A percentile compares a stretch with the other conserved stretches of the same genome.
phyloP scores from a whole-genome alignment of 1,140 invertebrate genomes.

The Drosophila nannoptera region DNA sequence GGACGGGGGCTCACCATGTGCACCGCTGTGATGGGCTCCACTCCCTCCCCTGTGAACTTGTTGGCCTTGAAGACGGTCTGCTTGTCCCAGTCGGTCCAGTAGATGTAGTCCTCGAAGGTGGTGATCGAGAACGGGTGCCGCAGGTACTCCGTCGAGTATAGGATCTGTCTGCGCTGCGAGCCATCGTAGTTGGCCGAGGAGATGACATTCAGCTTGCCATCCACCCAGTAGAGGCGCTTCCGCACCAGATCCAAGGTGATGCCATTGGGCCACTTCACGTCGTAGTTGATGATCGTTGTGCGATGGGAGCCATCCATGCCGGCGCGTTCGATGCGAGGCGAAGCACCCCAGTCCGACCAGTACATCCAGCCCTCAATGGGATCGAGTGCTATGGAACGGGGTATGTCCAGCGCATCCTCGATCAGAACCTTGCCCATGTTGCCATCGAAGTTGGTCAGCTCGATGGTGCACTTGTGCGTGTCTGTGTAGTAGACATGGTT shows the following conservation, averaged over 20 bases:
- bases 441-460: conserved; percentile 92
- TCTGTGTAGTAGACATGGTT: conserved; percentile 98
- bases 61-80: conserved; percentile 95
- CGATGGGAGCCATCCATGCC: conserved; percentile 96
- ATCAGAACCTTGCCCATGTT: conserved; percentile 94
- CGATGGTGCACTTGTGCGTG: conserved; percentile 93
- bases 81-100: conserved; percentile 98
- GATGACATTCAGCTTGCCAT: conserved; percentile 94
- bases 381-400: conserved; percentile 96
- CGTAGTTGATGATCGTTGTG: conserved; percentile 90
- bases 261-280: conserved; percentile 97
- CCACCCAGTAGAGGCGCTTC: conserved; percentile 95
- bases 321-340: conserved; percentile 94
- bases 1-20: conserved; percentile 82
- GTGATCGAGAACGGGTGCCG: conserved; percentile 96
- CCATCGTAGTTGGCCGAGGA: conserved; percentile 94
- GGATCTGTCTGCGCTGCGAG: conserved; percentile 85
- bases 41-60: conserved; percentile 93
- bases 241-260: conserved; percentile 92
- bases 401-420: conserved; percentile 91
- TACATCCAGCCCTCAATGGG: conserved; percentile 98
- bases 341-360: conserved; percentile 97
- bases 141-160: conserved; percentile 85
- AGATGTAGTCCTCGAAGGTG: conserved; percentile 95
- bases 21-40: conserved; percentile 86